Percentiles rank a stretch among this genome's conserved stretches.
Evolutionary conservation across 1,140 invertebrate species (phyloP).

Genomic region (Calliphora vicina): DNA sequence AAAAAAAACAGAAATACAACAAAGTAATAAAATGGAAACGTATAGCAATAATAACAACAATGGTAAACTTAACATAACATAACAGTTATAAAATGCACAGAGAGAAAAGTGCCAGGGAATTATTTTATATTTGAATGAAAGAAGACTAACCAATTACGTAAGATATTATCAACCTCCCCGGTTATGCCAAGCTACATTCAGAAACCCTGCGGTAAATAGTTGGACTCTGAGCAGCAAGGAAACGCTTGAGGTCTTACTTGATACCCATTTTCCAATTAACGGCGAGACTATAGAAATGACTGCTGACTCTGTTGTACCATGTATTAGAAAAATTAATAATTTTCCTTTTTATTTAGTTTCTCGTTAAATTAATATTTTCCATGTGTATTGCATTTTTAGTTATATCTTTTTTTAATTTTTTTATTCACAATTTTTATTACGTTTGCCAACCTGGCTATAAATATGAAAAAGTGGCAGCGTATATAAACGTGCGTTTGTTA

Average conservation of each 20-base stretch:
- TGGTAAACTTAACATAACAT: background rate
- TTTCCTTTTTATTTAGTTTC: background rate
- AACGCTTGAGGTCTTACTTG: no score
- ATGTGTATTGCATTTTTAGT: background rate
- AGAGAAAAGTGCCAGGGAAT: no score
- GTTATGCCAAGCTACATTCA: no score
- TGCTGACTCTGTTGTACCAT: no score
- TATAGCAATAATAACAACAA: background rate
- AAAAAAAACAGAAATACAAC: conserved; percentile 1
- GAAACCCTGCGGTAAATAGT: no score
- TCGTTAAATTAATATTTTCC: background rate
- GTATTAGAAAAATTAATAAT: no score
- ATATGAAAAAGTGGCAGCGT: background rate
- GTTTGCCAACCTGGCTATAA: background rate
- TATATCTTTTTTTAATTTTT: background rate
- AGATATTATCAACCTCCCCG: no score
- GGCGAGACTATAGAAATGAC: no score
- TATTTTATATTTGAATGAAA: no score
- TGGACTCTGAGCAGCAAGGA: no score
- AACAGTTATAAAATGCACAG: background rate
- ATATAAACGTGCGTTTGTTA: background rate
- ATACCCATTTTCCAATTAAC: no score
- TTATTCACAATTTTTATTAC: background rate
- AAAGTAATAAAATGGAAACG: conserved; percentile 6
- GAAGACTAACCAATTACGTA: no score